phyloP scores from a whole-genome alignment of 64 coral and sea anemone genomes.

The Montipora sp. region DNA sequence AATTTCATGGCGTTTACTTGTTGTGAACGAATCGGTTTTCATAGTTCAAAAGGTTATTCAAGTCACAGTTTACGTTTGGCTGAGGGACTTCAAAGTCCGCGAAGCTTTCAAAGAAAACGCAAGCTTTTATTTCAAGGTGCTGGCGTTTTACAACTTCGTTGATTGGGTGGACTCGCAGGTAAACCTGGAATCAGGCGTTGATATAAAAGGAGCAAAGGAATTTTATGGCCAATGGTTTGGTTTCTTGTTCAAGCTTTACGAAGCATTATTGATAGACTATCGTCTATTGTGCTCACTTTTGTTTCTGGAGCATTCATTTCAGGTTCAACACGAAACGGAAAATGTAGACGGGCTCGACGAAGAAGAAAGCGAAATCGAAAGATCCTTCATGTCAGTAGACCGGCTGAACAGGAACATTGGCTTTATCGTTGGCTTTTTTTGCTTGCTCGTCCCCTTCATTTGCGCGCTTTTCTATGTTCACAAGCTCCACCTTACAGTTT shows the following conservation, averaged over 20 bases:
- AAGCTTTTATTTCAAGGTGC: slow-evolving; percentile 28
- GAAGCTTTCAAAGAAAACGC: slow-evolving; percentile 8
- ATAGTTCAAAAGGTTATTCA: slow-evolving; percentile 30
- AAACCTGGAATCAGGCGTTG: background rate
- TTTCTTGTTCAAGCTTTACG: background rate
- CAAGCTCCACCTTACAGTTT: background rate
- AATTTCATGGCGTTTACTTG: background rate
- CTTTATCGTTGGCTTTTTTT: background rate
- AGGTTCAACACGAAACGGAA: slow-evolving; percentile 14
- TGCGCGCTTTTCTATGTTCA: slow-evolving; percentile 3
- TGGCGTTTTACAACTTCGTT: slow-evolving; percentile 36
- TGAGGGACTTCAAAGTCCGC: background rate
- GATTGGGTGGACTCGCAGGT: background rate
- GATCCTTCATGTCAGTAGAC: too few relatives aligned
- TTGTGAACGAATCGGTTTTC: background rate
- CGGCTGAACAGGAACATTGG: slow-evolving; percentile 5
- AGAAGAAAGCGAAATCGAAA: background rate
- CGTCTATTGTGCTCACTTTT: slow-evolving; percentile 17
- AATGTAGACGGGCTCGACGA: background rate
- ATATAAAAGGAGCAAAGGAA: background rate
- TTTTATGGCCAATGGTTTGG: slow-evolving; percentile 11
- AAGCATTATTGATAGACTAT: background rate
- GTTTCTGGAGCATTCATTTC: slow-evolving; percentile 30
- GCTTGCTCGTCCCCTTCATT: slow-evolving; percentile 3
- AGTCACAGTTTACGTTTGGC: background rate